Percentiles rank a stretch among this genome's conserved stretches.
Evolutionary conservation across 2,113 vertebrate genomes (phyloP).

Genomic region (Acanthochromis polyacanthus): DNA sequence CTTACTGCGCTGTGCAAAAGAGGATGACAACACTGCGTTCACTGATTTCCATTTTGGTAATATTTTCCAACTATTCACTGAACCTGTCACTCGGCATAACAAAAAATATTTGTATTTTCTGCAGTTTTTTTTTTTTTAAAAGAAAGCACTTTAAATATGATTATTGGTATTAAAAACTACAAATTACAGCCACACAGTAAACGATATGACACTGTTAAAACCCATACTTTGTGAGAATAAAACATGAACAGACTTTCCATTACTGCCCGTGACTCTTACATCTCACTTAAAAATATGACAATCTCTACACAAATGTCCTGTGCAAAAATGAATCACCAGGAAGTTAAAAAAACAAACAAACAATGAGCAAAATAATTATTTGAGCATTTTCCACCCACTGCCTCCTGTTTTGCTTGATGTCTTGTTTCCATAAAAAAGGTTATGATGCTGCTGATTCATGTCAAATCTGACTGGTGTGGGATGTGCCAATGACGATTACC

Average conservation of each 20-base stretch:
- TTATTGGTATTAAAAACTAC: background rate
- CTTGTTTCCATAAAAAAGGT: background rate
- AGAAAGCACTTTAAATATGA: background rate
- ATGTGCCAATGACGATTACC: constrained; percentile 4
- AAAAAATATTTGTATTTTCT: background rate
- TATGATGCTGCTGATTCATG: background rate
- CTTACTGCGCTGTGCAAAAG: background rate
- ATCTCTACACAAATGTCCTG: background rate
- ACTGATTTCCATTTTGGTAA: constrained; percentile 30
- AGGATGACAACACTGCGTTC: constrained; percentile 28
- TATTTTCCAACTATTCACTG: background rate
- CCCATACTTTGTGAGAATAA: background rate
- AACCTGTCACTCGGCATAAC: background rate
- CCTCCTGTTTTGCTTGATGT: background rate
- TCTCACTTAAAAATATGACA: constrained; percentile 22
- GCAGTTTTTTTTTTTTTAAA: background rate
- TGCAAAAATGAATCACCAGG: background rate
- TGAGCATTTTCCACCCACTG: background rate
- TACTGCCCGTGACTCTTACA: background rate
- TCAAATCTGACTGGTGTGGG: background rate
- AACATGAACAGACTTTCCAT: constrained; percentile 5
- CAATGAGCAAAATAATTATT: constrained; percentile 12
- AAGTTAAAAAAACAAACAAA: constrained; percentile 8
- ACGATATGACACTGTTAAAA: background rate
- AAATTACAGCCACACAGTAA: background rate